Evolutionary conservation across 2,797 vertebrate species (phyloP).

Genomic region (Ictinia mississippiensis): DNA sequence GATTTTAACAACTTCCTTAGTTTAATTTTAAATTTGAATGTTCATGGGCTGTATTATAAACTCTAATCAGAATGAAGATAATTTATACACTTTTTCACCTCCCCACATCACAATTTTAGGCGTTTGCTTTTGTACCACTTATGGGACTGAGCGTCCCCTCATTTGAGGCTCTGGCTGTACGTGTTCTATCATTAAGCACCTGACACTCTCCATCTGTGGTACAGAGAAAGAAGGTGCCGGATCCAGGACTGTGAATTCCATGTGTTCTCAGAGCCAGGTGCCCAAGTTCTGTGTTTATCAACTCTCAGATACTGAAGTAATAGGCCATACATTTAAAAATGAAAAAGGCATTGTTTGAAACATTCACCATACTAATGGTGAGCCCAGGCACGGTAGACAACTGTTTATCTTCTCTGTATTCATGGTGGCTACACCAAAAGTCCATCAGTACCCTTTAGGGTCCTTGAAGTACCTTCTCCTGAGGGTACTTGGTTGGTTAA

Average conservation of each 20-base stretch:
- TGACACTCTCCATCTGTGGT: background rate
- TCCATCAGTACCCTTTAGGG: background rate
- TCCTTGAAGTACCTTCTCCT: background rate
- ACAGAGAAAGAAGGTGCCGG: background rate
- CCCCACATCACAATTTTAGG: background rate
- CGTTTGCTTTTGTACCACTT: background rate
- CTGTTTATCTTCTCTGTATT: background rate
- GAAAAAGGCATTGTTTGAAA: background rate
- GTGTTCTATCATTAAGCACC: background rate
- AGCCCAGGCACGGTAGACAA: background rate
- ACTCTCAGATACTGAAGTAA: background rate
- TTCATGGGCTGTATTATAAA: background rate
- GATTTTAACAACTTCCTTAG: conserved; percentile 9
- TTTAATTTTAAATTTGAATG: conserved; percentile 21
- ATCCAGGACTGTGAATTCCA: background rate
- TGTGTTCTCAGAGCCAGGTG: background rate
- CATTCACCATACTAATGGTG: background rate
- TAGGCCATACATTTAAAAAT: background rate
- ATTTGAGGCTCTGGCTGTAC: background rate
- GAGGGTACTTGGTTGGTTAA: background rate
- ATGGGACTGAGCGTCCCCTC: background rate
- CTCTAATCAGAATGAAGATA: background rate
- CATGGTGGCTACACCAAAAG: background rate
- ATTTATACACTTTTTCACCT: background rate
- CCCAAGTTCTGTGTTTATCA: background rate